These are phyloP conservation scores for Copidosoma floridanum DNA, from an alignment of 1,140 invertebrate genomes.

Conservation along the genomic window DNA sequence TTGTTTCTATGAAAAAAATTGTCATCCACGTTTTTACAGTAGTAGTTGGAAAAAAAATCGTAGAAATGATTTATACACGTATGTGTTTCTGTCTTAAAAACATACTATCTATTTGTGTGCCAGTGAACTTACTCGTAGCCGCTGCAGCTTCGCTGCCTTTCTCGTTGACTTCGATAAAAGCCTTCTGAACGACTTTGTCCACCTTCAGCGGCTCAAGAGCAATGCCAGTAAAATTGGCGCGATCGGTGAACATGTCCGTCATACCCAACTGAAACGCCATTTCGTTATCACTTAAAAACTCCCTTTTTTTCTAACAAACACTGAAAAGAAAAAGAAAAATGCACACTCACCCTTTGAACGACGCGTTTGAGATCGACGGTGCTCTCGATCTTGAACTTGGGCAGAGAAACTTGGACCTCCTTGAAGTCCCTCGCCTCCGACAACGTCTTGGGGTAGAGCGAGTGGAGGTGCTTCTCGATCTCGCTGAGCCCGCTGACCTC, in stretches of 20 bases:
- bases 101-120: no score
- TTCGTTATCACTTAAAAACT: no score
- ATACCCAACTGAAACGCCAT: constrained; percentile 59
- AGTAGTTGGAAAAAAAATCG: no score
- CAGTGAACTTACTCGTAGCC: constrained; percentile 52
- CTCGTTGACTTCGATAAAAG: constrained; percentile 64
- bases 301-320: no score
- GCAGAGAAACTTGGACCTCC: constrained; percentile 59
- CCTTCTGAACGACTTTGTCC: constrained; percentile 61
- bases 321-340: no score
- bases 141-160: constrained; percentile 64
- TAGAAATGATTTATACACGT: no score
- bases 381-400: constrained; percentile 63
- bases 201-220: constrained; percentile 49
- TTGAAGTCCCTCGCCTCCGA: constrained; percentile 30
- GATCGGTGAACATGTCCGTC: constrained; percentile 51
- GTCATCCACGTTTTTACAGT: no score
- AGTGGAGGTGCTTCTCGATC: constrained; percentile 54
- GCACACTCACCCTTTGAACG: constrained; percentile 55
- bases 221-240: constrained; percentile 60
- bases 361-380: constrained; percentile 55
- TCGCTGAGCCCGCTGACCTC: constrained; percentile 56
- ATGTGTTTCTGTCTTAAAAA: no score
- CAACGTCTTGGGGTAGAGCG: constrained; percentile 42
- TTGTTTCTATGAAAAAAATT: no score